Percentiles rank a stretch among this genome's conserved stretches.
These are phyloP conservation scores for Oenanthe melanoleuca DNA, from an alignment of 2,113 vertebrate species.

Conservation along the genomic window DNA sequence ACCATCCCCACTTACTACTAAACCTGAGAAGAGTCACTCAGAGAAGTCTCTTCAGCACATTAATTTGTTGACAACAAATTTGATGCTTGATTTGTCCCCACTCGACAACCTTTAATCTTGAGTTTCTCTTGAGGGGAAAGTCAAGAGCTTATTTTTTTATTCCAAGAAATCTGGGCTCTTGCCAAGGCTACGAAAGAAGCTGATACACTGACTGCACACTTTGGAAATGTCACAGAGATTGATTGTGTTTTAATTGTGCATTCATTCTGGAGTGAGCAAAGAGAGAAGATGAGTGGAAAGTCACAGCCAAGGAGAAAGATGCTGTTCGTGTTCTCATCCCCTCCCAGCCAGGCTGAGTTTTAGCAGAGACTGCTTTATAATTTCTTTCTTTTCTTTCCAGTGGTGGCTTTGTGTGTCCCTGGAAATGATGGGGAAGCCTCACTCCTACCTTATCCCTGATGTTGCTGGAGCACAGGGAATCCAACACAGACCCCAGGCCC, in stretches of 20 bases:
- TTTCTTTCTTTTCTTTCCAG: neutral
- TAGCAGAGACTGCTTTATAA: neutral
- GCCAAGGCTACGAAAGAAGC: constrained; percentile 13
- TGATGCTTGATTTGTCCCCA: constrained; percentile 47
- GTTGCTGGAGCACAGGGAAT: neutral
- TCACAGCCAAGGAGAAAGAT: neutral
- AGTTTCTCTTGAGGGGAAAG: constrained; percentile 31
- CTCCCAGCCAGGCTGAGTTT: neutral
- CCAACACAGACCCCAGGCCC: fast-evolving
- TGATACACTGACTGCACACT: neutral
- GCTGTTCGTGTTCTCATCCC: neutral
- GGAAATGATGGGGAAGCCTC: neutral
- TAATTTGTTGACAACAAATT: constrained; percentile 36
- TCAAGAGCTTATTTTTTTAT: neutral
- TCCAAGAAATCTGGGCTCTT: neutral
- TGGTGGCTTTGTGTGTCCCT: neutral
- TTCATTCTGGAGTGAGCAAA: neutral
- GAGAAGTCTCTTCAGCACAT: neutral
- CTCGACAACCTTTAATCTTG: constrained; percentile 46
- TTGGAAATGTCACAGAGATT: constrained; percentile 17
- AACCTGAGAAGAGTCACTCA: neutral
- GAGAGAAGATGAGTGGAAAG: neutral
- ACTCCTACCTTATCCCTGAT: neutral
- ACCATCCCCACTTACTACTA: neutral
- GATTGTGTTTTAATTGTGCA: constrained; percentile 34